A percentile compares a stretch with the other conserved stretches of the same genome.
These are phyloP conservation scores for Heliothis peltigera DNA, from an alignment of 2,888 invertebrate genomes.

Conservation along the genomic window DNA sequence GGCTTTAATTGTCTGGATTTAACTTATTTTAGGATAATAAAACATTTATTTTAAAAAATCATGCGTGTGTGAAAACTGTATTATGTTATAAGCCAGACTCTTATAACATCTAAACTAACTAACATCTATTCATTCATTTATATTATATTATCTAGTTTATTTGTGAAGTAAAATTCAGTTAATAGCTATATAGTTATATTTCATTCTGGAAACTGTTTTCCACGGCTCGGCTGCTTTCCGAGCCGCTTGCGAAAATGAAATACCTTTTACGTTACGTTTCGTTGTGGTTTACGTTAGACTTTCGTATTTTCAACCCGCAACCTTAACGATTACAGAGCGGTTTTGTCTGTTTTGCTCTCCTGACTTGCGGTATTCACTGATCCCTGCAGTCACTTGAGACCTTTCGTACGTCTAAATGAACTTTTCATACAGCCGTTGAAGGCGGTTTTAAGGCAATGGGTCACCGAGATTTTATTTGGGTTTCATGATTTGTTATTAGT, in stretches of 20 bases:
- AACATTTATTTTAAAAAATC: no score
- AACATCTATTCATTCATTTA: no score
- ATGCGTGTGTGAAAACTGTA: constrained; percentile 5
- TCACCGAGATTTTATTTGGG: constrained; percentile 65
- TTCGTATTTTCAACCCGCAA: constrained; percentile 62
- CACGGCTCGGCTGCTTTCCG: constrained; percentile 54
- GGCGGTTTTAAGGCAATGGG: constrained; percentile 72
- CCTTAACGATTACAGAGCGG: constrained; percentile 65
- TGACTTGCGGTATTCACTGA: constrained; percentile 67
- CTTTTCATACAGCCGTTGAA: constrained; percentile 71
- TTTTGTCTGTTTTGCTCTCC: constrained; percentile 68
- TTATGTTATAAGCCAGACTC: constrained; percentile 2
- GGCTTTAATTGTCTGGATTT: constrained; percentile 20
- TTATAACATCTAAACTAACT: constrained; percentile 32
- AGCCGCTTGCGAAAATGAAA: constrained; percentile 63
- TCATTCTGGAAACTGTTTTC: constrained; percentile 55
- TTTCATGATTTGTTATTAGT: constrained; percentile 44
- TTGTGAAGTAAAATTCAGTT: constrained; percentile 36
- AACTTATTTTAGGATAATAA: no score
- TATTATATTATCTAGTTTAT: constrained; percentile 52
- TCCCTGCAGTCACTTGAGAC: constrained; percentile 64
- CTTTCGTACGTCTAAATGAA: constrained; percentile 75
- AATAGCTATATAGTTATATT: constrained; percentile 45
- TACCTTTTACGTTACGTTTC: constrained; percentile 65
- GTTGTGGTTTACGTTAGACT: constrained; percentile 64